Percentiles rank a stretch among this genome's conserved stretches.
These are phyloP conservation scores for Dicrurus megarhynchus DNA, from an alignment of 2,113 vertebrate species.

Conservation along the genomic window DNA sequence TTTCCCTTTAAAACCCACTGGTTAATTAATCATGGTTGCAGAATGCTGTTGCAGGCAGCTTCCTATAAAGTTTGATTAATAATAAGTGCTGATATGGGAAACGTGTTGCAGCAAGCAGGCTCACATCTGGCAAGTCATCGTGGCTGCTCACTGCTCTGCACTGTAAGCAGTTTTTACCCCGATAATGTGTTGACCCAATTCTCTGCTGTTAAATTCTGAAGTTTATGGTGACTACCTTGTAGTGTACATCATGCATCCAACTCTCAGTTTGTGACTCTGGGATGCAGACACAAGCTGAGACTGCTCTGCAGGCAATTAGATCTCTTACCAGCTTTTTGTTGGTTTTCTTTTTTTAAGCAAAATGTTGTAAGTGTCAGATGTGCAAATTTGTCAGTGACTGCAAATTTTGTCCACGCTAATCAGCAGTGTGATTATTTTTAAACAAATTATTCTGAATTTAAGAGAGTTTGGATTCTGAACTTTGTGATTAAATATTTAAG, in stretches of 20 bases:
- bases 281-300: not conserved
- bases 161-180: not conserved
- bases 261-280: not conserved
- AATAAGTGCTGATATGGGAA: slow-evolving; percentile 30
- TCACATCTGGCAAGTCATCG: slow-evolving; percentile 23
- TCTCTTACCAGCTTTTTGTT: not conserved
- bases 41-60: slow-evolving; percentile 46
- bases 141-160: not conserved
- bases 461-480: not conserved
- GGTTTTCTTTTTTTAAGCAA: not conserved
- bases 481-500: not conserved
- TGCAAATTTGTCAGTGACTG: not conserved
- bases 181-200: not conserved
- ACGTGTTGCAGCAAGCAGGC: not conserved
- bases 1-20: not conserved
- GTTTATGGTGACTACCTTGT: not conserved
- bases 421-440: not conserved
- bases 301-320: not conserved
- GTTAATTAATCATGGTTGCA: slow-evolving; percentile 49
- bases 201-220: not conserved
- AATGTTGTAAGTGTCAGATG: not conserved
- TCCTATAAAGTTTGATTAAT: slow-evolving; percentile 47
- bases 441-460: not conserved
- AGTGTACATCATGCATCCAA: not conserved
- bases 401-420: not conserved